Conservation (phyloP, 2,888 invertebrate species). For the Acronicta leporina region DNA sequence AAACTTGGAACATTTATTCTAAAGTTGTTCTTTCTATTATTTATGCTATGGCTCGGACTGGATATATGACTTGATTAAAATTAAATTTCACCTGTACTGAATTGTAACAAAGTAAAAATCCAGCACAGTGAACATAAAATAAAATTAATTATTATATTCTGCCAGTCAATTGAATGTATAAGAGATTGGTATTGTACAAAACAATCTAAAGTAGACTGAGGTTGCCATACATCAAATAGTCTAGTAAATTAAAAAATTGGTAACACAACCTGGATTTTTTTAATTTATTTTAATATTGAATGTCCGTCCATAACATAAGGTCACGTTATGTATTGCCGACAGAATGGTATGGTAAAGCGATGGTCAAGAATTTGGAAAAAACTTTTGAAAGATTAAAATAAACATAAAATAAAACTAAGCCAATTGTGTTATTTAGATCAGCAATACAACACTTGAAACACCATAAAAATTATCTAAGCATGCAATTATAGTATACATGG, state of each 20-base stretch:
- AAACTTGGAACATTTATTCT: conserved; percentile 27
- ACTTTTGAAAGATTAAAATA: conserved; percentile 56
- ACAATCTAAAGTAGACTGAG: too few species aligned
- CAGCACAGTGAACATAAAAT: neutral
- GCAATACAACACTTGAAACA: conserved; percentile 55
- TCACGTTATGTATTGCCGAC: conserved; percentile 83
- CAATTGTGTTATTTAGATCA: conserved; percentile 74
- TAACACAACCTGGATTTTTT: too few species aligned
- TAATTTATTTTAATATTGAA: neutral
- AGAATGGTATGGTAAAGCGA: conserved; percentile 73
- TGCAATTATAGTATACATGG: conserved; percentile 58
- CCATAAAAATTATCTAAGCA: conserved; percentile 58
- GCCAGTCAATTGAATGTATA: neutral
- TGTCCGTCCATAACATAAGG: conserved; percentile 63
- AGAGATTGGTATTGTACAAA: too few species aligned
- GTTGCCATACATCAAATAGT: too few species aligned
- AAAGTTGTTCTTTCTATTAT: conserved; percentile 62
- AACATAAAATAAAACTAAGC: conserved; percentile 66
- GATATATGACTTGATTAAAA: neutral
- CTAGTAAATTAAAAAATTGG: too few species aligned
- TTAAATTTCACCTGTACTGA: conserved; percentile 5
- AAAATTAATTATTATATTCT: too few species aligned
- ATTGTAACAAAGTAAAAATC: conserved; percentile 7
- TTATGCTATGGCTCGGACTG: conserved; percentile 50
- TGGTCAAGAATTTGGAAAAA: conserved; percentile 73